Conservation (phyloP, 1,140 invertebrate genomes). For the Drosophila kepulauana region DNA sequence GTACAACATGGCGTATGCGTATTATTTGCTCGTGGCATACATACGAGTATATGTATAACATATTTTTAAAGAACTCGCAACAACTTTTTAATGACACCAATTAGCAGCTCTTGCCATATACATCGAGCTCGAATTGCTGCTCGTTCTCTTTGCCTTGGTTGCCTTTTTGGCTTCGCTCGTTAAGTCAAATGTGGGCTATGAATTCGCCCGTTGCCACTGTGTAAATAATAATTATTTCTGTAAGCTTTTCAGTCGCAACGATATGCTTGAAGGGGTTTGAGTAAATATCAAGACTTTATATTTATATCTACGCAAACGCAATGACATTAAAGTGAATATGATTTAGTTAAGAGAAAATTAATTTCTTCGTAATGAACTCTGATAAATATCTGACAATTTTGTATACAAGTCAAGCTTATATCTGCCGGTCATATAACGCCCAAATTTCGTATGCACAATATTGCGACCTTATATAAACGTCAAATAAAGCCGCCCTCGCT, state of each 20-base stretch:
- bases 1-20: slow-evolving; percentile 53
- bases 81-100: slow-evolving; percentile 79
- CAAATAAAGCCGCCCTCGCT: neutral
- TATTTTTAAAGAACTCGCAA: slow-evolving; percentile 49
- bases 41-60: neutral
- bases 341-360: neutral
- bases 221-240: slow-evolving; percentile 80
- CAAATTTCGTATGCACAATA: slow-evolving; percentile 9
- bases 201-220: slow-evolving; percentile 48
- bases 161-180: slow-evolving; percentile 54
- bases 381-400: neutral
- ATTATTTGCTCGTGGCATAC: slow-evolving; percentile 38
- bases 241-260: slow-evolving; percentile 36
- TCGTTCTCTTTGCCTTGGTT: slow-evolving; percentile 26
- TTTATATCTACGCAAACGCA: neutral
- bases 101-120: slow-evolving; percentile 50
- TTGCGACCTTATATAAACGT: slow-evolving; percentile 14
- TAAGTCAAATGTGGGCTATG: slow-evolving; percentile 70
- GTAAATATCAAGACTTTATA: slow-evolving; percentile 34
- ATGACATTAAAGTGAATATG: neutral
- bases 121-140: slow-evolving; percentile 4
- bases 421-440: slow-evolving; percentile 18
- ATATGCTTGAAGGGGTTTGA: slow-evolving; percentile 35
- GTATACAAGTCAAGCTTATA: neutral
- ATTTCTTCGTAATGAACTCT: neutral